phyloP scores from a whole-genome alignment of 2,888 invertebrate genomes.

The Lepidocyrtinus sp. region DNA sequence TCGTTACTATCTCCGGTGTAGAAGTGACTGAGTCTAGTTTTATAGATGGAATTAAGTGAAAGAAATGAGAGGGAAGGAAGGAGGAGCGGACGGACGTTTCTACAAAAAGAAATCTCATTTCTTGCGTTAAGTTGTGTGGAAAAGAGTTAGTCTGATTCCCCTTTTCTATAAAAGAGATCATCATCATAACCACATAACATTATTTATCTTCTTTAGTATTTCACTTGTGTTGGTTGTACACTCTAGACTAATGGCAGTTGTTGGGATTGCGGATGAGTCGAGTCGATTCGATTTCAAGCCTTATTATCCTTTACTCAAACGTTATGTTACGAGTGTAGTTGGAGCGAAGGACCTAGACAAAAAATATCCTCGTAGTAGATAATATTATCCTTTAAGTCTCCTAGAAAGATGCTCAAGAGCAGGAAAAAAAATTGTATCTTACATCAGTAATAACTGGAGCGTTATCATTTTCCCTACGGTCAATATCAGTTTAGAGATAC shows the following conservation, averaged over 20 bases:
- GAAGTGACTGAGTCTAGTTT: slow-evolving; percentile 13
- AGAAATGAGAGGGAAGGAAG: slow-evolving; percentile 17
- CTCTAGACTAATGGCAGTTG: not conserved
- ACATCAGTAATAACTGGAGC: slow-evolving; percentile 29
- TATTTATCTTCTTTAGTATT: not conserved
- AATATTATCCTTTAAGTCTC: slow-evolving; percentile 16
- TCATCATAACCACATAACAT: not conserved
- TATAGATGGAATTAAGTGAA: slow-evolving; percentile 26
- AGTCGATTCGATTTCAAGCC: slow-evolving; percentile 64
- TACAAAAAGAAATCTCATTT: slow-evolving; percentile 55
- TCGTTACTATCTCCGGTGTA: slow-evolving; percentile 40
- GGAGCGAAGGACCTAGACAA: too few relatives aligned
- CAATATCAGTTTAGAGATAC: slow-evolving; percentile 28
- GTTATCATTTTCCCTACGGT: slow-evolving; percentile 37
- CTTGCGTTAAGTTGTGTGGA: slow-evolving; percentile 57
- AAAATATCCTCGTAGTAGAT: slow-evolving; percentile 25
- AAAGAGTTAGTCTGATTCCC: slow-evolving; percentile 16
- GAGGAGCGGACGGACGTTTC: slow-evolving; percentile 33
- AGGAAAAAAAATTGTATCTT: slow-evolving; percentile 12
- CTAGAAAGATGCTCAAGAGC: not conserved
- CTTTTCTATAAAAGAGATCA: not conserved
- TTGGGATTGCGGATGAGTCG: slow-evolving; percentile 45
- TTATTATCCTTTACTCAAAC: slow-evolving; percentile 63
- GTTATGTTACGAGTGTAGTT: too few relatives aligned
- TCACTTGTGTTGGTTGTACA: not conserved